These are phyloP conservation scores for Tromatobia lineatoria DNA, from an alignment of 2,888 invertebrate genomes.

Conservation along the genomic window DNA sequence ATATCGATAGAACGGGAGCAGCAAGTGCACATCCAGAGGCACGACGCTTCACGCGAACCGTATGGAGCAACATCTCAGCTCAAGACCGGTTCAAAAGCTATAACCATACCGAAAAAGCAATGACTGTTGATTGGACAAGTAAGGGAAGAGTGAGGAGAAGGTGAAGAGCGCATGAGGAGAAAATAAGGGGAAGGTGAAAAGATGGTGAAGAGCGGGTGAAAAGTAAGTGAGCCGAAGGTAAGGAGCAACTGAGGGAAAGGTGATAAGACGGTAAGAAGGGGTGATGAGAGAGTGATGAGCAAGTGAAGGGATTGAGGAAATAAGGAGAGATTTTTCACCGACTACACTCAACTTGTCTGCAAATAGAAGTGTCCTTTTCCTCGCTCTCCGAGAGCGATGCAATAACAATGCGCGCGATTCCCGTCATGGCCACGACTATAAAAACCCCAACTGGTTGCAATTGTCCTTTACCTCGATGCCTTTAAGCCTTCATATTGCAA, in stretches of 20 bases:
- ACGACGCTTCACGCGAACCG: slow-evolving; percentile 24
- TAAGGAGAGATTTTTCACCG: background rate
- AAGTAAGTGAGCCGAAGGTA: too few species aligned
- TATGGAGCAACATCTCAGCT: background rate
- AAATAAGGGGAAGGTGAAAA: background rate
- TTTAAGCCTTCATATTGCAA: slow-evolving; percentile 3
- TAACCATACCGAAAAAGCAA: background rate
- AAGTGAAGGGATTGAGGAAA: background rate
- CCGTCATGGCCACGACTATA: slow-evolving; percentile 45
- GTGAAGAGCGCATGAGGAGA: background rate
- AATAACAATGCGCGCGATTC: slow-evolving; percentile 34
- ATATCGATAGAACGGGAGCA: slow-evolving; percentile 54
- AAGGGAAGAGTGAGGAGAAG: too few species aligned
- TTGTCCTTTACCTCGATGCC: slow-evolving; percentile 43
- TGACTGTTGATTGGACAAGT: slow-evolving; percentile 3
- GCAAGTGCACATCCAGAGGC: slow-evolving; percentile 38
- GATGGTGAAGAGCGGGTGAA: too few species aligned
- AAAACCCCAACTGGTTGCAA: slow-evolving; percentile 59
- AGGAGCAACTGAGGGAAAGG: too few species aligned
- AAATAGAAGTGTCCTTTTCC: slow-evolving; percentile 50
- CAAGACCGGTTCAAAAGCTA: background rate
- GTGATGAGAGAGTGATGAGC: background rate
- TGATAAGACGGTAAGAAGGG: too few species aligned
- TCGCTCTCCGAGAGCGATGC: slow-evolving; percentile 34
- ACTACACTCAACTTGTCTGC: slow-evolving; percentile 7